Base-by-base conservation (phyloP, 35 echinoderm and acorn worm genomes). In the Apostichopus japonicus region DNA sequence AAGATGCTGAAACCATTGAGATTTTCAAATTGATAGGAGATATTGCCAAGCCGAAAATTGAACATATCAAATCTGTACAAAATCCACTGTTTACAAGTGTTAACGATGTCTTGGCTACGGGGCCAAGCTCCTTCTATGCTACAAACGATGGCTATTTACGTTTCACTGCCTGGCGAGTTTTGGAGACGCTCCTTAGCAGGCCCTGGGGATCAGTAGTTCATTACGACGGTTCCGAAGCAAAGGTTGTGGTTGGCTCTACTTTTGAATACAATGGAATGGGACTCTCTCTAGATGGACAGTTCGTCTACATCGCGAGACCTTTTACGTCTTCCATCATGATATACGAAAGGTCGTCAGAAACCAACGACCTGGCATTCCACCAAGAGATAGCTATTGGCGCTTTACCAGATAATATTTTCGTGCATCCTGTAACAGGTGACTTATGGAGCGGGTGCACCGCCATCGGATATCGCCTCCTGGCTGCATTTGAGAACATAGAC, bases 121-220 rank as follows among this genome's bases (percentile, higher is more conserved):
- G 90, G 55, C 90, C 72, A 52, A 52, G 72, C 27, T 91, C 90
- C 53, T 91, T 91, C 53, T 91, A 91, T 24, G 90, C 59, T 54
- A 24, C 90, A n/a, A 91, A 91, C 25, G 76, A 78, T 53, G 71
- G 71, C 14, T 77, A 61, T 54, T 58, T 78, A 15, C 53, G 76
- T 22, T 78, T 56, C 55, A 53, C 71, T 1, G 16, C 16, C 9
- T 79, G 51, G 25, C 71, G 76, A 57, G 19, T 17, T 11, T 59
- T 91, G 7, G 90, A 91, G 90, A 17, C 52, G 5, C 16, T 91
- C 19, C 72, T 91, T 5, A 17, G 78, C 71, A 71, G 53, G 8
- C 90, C 27, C 4, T 91, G 90, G 90, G 90, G 51, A 3, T 78
- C 72, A 7, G 90, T 91, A 17, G 90, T 91, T 59, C 24, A 91